These are phyloP conservation scores for Etia nguti DNA, from an alignment of 2,113 vertebrate species.

Conservation along the genomic window DNA sequence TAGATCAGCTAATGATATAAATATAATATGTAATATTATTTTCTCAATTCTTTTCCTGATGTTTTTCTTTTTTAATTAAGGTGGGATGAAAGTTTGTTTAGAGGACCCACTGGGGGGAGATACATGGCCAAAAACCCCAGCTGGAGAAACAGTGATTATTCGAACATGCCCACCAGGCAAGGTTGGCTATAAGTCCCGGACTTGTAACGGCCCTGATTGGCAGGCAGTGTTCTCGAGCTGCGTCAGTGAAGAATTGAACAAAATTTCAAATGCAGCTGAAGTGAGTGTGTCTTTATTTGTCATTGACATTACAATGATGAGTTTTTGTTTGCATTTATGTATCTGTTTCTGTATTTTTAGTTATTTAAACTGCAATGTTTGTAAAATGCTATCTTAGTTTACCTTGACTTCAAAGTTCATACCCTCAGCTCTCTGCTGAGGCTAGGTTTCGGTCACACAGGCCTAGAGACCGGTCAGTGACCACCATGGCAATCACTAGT, in stretches of 20 bases:
- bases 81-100: fast-evolving
- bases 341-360: neutral
- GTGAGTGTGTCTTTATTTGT: conserved; percentile 32
- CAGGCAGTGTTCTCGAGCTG: neutral
- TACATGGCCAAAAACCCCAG: conserved; percentile 45
- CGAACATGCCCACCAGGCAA: neutral
- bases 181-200: conserved; percentile 40
- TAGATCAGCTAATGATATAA: neutral
- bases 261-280: conserved; percentile 2
- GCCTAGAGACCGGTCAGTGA: too few relatives aligned
- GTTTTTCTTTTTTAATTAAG: neutral
- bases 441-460: too few relatives aligned
- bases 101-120: fast-evolving
- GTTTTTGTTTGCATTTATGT: neutral
- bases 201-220: conserved; percentile 21
- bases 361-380: neutral
- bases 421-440: too few relatives aligned
- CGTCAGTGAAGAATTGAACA: conserved; percentile 4
- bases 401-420: too few relatives aligned
- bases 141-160: neutral
- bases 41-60: neutral
- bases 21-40: too few relatives aligned
- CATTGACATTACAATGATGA: neutral
- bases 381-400: neutral
- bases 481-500: too few relatives aligned